Percentiles rank a stretch among this genome's conserved stretches.
Evolutionary conservation across 1,140 invertebrate species (phyloP).

Genomic region (Contarinia nasturtii): DNA sequence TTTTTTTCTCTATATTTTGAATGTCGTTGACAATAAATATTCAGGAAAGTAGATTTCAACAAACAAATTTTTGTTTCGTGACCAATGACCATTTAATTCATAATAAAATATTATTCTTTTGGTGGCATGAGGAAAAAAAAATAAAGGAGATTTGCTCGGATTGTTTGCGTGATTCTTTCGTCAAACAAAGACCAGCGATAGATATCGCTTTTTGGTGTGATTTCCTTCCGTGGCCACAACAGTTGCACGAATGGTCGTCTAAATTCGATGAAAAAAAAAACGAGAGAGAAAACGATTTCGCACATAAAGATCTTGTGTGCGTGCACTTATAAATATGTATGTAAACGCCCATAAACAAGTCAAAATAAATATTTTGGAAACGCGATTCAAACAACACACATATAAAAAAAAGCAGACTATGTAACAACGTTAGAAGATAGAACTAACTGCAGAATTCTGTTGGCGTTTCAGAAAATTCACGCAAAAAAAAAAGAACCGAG

Average conservation of each 20-base stretch:
- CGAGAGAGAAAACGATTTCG: constrained; percentile 14
- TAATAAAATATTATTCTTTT: background rate
- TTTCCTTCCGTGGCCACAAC: background rate
- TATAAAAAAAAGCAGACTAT: background rate
- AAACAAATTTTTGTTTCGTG: too few species aligned
- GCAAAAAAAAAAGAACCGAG: constrained; percentile 3
- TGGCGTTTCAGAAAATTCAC: background rate
- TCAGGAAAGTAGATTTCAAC: too few species aligned
- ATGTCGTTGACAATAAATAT: too few species aligned
- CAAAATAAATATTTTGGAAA: background rate
- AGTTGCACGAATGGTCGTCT: constrained; percentile 1
- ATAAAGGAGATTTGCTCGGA: too few species aligned
- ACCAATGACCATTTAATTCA: too few species aligned
- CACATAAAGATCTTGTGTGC: constrained; percentile 5
- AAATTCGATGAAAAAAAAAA: too few species aligned
- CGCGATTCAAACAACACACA: too few species aligned
- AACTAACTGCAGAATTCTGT: too few species aligned
- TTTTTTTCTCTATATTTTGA: too few species aligned
- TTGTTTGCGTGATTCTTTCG: too few species aligned
- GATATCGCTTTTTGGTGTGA: background rate
- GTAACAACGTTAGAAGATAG: background rate
- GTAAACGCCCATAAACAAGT: constrained; percentile 23
- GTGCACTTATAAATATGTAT: too few species aligned
- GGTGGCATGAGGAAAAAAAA: too few species aligned
- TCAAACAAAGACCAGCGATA: background rate